phyloP scores from a whole-genome alignment of 2,888 invertebrate genomes.

The Drosophila neotestacea region DNA sequence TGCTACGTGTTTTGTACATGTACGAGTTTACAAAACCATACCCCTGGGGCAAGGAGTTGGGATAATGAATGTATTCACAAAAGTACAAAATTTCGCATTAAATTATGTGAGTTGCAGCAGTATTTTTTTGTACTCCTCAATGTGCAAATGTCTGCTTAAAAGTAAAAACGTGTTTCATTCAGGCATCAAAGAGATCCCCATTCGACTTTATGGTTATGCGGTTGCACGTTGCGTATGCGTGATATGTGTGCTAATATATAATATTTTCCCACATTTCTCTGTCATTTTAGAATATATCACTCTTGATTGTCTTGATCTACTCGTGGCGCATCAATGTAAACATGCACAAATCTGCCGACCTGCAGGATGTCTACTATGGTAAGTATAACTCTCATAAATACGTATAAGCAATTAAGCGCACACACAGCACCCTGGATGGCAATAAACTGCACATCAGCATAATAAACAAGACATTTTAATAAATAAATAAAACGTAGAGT shows the following conservation, averaged over 20 bases:
- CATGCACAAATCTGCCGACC: slow-evolving; percentile 88
- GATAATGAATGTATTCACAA: slow-evolving; percentile 52
- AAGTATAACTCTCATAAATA: slow-evolving; percentile 77
- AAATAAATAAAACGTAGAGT: slow-evolving; percentile 50
- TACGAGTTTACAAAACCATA: neutral
- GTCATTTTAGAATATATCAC: slow-evolving; percentile 90
- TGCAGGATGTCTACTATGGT: slow-evolving; percentile 93
- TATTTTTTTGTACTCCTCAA: neutral
- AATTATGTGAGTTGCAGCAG: slow-evolving; percentile 21
- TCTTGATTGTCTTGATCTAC: slow-evolving; percentile 90
- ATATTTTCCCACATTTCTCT: slow-evolving; percentile 10
- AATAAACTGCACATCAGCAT: slow-evolving; percentile 35
- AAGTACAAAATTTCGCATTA: slow-evolving; percentile 34
- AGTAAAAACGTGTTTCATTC: slow-evolving; percentile 30
- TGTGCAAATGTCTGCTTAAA: slow-evolving; percentile 21
- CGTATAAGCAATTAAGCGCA: slow-evolving; percentile 49
- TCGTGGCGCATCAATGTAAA: slow-evolving; percentile 91
- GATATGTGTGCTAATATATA: slow-evolving; percentile 26
- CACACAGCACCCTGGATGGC: slow-evolving; percentile 28
- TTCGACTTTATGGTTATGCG: slow-evolving; percentile 14
- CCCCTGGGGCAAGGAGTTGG: neutral
- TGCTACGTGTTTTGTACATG: slow-evolving; percentile 9
- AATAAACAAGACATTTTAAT: slow-evolving; percentile 58
- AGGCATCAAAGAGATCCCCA: slow-evolving; percentile 1
- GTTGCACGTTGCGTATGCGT: slow-evolving; percentile 53